Percentiles rank a stretch among this genome's conserved stretches.
phyloP scores from a whole-genome alignment of 2,888 invertebrate species.

The Phalera bucephala region DNA sequence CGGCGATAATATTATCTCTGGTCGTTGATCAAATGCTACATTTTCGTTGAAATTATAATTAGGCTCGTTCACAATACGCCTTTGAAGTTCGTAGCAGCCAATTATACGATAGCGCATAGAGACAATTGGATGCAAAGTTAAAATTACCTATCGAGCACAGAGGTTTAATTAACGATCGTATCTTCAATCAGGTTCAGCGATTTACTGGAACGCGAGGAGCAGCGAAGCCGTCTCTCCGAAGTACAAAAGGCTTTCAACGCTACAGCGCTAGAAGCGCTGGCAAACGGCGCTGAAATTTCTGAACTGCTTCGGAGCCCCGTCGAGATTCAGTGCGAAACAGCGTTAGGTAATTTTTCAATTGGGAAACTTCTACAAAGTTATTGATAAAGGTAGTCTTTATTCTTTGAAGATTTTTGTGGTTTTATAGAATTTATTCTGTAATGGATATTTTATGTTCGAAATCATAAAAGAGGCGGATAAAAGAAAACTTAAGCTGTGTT shows the following conservation, averaged over 20 bases:
- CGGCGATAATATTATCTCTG: too few species aligned
- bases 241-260: conserved; percentile 73
- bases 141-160: background rate
- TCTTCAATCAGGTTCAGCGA: conserved; percentile 40
- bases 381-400: background rate
- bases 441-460: too few species aligned
- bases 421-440: background rate
- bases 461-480: too few species aligned
- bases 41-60: background rate
- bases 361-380: background rate
- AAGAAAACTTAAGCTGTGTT: too few species aligned
- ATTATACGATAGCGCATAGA: background rate
- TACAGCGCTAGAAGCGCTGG: conserved; percentile 58
- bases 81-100: background rate
- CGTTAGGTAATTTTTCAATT: conserved; percentile 73
- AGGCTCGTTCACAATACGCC: background rate
- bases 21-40: background rate
- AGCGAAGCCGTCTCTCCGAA: conserved; percentile 60
- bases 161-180: conserved; percentile 1
- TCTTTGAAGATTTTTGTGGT: conserved; percentile 1
- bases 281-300: conserved; percentile 52
- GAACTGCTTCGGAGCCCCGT: conserved; percentile 64
- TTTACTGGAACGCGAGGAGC: conserved; percentile 64
- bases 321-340: conserved; percentile 71
- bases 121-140: conserved; percentile 1